Evolutionary conservation across 1,140 invertebrate species (phyloP).

Genomic region (Fopius arisanus): DNA sequence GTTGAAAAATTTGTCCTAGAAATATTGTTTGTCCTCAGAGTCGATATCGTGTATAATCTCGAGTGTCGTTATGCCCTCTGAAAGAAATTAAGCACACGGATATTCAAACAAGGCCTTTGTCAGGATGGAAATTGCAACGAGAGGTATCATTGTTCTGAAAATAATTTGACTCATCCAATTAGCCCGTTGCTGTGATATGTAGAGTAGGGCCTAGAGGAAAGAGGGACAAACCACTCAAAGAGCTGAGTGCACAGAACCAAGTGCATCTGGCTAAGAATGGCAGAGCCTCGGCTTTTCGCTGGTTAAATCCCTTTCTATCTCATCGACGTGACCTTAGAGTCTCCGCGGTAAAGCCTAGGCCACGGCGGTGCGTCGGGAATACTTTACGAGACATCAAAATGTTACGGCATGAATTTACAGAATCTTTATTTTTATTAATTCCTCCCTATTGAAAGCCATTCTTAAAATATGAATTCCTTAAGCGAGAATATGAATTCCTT

Average conservation of each 20-base stretch:
- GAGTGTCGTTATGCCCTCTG: too few relatives aligned
- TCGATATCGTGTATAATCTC: too few relatives aligned
- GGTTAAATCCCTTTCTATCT: not conserved
- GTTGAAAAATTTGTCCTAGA: too few relatives aligned
- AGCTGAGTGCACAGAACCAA: not conserved
- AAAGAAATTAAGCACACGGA: not conserved
- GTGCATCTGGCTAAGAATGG: not conserved
- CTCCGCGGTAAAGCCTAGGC: not conserved
- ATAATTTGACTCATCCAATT: constrained; percentile 39
- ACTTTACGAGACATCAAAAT: too few relatives aligned
- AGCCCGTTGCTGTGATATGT: constrained; percentile 20
- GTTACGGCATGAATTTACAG: too few relatives aligned
- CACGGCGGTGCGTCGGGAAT: not conserved
- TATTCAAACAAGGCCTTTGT: not conserved
- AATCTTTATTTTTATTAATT: too few relatives aligned
- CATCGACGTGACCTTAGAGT: not conserved
- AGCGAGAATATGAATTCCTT: too few relatives aligned
- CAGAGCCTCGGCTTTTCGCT: not conserved
- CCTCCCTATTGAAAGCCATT: too few relatives aligned
- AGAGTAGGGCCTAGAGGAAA: not conserved
- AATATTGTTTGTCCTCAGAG: too few relatives aligned
- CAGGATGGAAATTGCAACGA: not conserved
- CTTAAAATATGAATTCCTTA: too few relatives aligned
- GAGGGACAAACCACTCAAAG: not conserved
- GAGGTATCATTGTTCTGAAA: constrained; percentile 35